Evolutionary conservation across 2,113 vertebrate species (phyloP).

Genomic region (Oplegnathus fasciatus): DNA sequence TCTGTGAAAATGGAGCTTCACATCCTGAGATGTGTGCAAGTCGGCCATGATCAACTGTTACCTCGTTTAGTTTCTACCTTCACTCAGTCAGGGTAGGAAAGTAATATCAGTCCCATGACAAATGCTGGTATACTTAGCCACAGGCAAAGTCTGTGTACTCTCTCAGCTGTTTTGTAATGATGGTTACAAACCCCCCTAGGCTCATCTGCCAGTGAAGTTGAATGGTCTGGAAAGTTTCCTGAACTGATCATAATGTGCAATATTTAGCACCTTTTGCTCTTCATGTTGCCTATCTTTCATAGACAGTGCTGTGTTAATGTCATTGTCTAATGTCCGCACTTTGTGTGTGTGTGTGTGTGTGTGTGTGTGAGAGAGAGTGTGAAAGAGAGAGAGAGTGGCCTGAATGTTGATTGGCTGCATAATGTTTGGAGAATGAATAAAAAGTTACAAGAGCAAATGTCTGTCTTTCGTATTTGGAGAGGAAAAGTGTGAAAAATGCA

Average conservation of each 20-base stretch:
- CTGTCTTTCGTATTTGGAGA: background rate
- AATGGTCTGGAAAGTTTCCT: conserved; percentile 55
- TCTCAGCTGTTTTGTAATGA: conserved; percentile 22
- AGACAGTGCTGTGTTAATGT: conserved; percentile 64
- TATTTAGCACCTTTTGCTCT: conserved; percentile 72
- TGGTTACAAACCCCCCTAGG: background rate
- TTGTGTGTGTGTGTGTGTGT: conserved; percentile 45
- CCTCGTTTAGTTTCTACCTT: conserved; percentile 68
- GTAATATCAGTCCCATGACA: conserved; percentile 41
- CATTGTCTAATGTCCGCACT: conserved; percentile 76
- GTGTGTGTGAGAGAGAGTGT: background rate
- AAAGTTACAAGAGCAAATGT: conserved; percentile 35
- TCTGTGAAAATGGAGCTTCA: conserved; percentile 18
- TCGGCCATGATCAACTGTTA: conserved; percentile 72
- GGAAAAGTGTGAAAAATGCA: no score
- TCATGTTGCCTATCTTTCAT: conserved; percentile 69
- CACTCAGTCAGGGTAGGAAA: conserved; percentile 45
- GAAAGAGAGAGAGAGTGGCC: background rate
- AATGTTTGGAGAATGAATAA: conserved; percentile 67
- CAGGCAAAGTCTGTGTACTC: conserved; percentile 12
- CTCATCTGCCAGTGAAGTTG: conserved; percentile 43
- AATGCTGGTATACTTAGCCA: conserved; percentile 38
- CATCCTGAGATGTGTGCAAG: background rate
- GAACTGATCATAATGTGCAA: conserved; percentile 73
- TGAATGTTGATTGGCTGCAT: conserved; percentile 53